phyloP scores from a whole-genome alignment of 30 jellyfish, hydroid and myxozoan genomes.

The Sanderia malayensis region DNA sequence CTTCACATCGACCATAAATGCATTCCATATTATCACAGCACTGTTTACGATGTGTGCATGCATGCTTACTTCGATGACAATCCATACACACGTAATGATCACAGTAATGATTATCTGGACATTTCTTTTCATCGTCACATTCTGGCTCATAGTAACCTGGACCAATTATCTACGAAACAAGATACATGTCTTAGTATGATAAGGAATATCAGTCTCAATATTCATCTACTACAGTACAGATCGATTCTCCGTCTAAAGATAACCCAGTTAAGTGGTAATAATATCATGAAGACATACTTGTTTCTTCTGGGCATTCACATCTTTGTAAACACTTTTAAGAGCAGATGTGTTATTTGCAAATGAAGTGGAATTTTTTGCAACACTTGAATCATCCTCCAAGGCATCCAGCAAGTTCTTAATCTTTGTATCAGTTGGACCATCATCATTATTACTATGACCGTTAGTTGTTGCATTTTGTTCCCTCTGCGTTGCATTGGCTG shows the following conservation, averaged over 20 bases:
- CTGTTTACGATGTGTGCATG: constrained; percentile 82
- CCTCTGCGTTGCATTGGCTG: background rate
- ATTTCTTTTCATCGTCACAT: constrained; percentile 71
- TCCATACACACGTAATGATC: constrained; percentile 73
- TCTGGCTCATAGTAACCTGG: constrained; percentile 72
- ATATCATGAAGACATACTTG: too few species aligned
- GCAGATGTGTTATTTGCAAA: constrained; percentile 16
- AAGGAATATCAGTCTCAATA: too few species aligned
- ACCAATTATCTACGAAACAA: constrained; percentile 36
- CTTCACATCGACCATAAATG: constrained; percentile 88
- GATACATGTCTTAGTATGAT: background rate
- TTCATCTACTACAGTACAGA: too few species aligned
- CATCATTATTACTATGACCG: background rate
- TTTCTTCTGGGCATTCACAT: constrained; percentile 36
- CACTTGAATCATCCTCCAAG: constrained; percentile 26
- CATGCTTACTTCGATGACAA: constrained; percentile 80
- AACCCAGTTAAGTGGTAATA: too few species aligned
- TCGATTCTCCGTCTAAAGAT: too few species aligned
- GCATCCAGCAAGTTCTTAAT: constrained; percentile 16
- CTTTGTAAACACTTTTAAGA: background rate
- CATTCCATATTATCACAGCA: constrained; percentile 88
- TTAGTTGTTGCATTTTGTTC: background rate
- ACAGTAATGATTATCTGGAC: constrained; percentile 86
- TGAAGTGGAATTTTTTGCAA: constrained; percentile 21
- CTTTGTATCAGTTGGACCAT: background rate